Evolutionary conservation across 2,888 invertebrate genomes (phyloP), one percentile per base, ranked within the genome.

Genomic region (Schrankia costaestrigalis): DNA sequence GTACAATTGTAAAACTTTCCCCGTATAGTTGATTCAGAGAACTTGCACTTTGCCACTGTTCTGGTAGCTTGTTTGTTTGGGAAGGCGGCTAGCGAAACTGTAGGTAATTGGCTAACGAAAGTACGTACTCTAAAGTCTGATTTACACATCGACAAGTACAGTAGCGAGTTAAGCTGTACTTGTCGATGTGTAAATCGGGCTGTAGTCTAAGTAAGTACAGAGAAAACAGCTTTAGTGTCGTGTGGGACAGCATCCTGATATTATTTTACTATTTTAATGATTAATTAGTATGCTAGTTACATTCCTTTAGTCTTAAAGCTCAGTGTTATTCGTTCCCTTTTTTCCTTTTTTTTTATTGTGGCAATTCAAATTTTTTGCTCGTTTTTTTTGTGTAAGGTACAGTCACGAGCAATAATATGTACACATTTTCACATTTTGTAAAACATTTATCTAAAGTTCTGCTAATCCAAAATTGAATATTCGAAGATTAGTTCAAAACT

Each of bases 241-340:
- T 61, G 61, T 65, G 67, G 63, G 67, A 65, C 68, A 74, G 71
- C 75, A 76, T 70, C 63, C 39, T 43, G 30, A 42, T 41, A 11
- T n/a, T n/a, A n/a, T n/a, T n/a, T n/a, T 19, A 23, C 34, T 21
- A 12, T 21, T 23, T 25, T 19, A n/a, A 27, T 15, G n/a, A 31
- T 15, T 11, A 9, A 29, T 36, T 11, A 27, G 18, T 30, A 28
- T 27, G 11, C n/a, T 11, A 11, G 9, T n/a, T 5, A 11, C n/a
- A n/a, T n/a, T n/a, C n/a, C n/a, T n/a, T n/a, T n/a, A n/a, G n/a
- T n/a, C n/a, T n/a, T n/a, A n/a, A n/a, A n/a, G n/a, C n/a, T n/a
- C n/a, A 12, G 14, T 2, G 1, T 11, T 4, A 3, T 14, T 15
- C 15, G 2, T 19, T 6, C 11, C n/a, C 15, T 19, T 19, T 19